phyloP scores from a whole-genome alignment of 2,113 vertebrate species.

The Rostratula benghalensis region DNA sequence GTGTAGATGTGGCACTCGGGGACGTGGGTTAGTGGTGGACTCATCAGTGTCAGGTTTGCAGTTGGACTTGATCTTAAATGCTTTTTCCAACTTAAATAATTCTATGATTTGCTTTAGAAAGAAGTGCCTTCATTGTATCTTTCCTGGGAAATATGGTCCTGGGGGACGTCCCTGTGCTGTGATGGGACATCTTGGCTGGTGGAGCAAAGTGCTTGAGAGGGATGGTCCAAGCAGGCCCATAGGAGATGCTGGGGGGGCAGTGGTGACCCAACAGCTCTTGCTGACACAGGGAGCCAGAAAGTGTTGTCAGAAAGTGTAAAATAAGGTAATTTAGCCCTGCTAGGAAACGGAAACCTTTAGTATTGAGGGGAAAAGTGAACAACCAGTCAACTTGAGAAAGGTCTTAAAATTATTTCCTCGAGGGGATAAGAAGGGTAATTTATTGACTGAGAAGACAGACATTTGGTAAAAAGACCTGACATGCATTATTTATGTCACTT shows the following conservation, averaged over 20 bases:
- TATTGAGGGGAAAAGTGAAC: not conserved
- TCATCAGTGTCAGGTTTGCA: not conserved
- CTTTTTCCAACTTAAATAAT: not conserved
- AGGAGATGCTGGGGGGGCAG: not conserved
- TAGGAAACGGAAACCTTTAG: not conserved
- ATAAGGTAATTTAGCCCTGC: not conserved
- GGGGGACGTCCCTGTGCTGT: not conserved
- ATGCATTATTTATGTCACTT: not conserved
- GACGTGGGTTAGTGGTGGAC: not conserved
- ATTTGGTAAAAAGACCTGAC: not conserved
- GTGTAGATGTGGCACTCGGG: not conserved
- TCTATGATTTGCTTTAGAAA: not conserved
- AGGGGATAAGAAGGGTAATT: not conserved
- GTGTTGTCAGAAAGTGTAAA: too few species aligned
- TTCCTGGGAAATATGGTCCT: not conserved
- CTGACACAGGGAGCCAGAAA: not conserved
- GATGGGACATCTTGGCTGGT: not conserved
- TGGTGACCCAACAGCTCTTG: accelerated
- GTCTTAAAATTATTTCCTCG: not conserved
- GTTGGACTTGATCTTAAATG: not conserved
- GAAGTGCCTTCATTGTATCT: not conserved
- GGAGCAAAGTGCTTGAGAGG: not conserved
- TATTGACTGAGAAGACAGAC: not conserved
- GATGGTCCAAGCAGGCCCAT: not conserved
- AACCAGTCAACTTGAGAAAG: not conserved